Conservation (phyloP, 2,888 invertebrate species). For the Halictus ligatus region DNA sequence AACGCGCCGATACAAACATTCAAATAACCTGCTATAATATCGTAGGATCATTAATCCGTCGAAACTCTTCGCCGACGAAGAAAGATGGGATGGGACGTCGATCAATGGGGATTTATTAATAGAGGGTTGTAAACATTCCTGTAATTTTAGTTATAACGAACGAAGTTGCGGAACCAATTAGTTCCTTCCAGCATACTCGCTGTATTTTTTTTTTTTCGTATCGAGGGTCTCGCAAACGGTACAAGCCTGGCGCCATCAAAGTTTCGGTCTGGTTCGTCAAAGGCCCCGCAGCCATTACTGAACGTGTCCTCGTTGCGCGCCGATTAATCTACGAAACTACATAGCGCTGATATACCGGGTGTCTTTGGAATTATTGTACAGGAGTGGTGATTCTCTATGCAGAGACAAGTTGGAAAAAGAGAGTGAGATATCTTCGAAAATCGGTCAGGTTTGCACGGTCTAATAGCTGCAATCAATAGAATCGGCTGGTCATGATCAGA, state of each 20-base stretch:
- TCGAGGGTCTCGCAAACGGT: background rate
- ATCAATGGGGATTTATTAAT: background rate
- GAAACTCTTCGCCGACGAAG: background rate
- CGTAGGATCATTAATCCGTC: background rate
- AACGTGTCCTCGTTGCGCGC: conserved; percentile 32
- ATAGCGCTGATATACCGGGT: background rate
- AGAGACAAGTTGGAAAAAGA: background rate
- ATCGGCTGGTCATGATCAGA: no score
- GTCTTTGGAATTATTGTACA: background rate
- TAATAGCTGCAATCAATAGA: no score
- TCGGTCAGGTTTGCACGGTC: no score
- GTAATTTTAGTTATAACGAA: background rate
- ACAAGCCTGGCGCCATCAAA: conserved; percentile 8
- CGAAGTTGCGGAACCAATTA: conserved; percentile 3
- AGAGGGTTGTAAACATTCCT: background rate
- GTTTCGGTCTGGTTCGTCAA: conserved; percentile 30
- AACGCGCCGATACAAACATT: background rate
- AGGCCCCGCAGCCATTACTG: conserved; percentile 21
- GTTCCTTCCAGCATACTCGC: background rate
- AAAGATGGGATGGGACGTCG: background rate
- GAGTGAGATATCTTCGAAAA: background rate
- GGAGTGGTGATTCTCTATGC: background rate
- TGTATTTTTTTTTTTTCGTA: background rate
- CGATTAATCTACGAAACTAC: conserved; percentile 50
- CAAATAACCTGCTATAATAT: background rate